Evolutionary conservation across 2,888 invertebrate genomes (phyloP), one percentile per base, ranked within the genome.

Genomic region (Stenodera caucasica): DNA sequence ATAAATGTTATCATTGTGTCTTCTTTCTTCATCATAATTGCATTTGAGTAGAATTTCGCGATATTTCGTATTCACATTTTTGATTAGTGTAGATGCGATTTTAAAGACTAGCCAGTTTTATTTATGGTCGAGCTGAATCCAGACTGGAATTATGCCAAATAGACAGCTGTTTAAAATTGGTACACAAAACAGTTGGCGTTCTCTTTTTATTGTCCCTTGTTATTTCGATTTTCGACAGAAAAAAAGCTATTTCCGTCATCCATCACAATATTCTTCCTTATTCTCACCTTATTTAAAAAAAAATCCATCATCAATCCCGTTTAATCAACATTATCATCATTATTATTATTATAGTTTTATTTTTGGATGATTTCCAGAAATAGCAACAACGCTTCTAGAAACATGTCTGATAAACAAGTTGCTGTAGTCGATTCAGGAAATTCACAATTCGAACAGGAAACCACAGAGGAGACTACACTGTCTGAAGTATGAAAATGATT

Each of bases 401-500:
- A 67, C 58, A 75, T 75, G 75, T 72, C 75, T 8, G 68, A 75
- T 57, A 74, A 69, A 58, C 77, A 72, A 70, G 72, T 63, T 35
- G 54, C 60, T n/a, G 35, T 63, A 14, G 65, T 60, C 60, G 70
- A 60, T 18, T 60, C 68, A 12, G 64, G 67, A 21, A 73, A 72
- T 29, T 65, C 68, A 51, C 72, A 78, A 66, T 74, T 76, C 49
- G 78, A 78, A 66, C 69, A 72, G 12, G 79, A 80, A 67, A 69
- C 72, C 45, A 72, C 72, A 32, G 77, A 77, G 65, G 77, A 79
- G 70, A 78, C 78, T 12, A 78, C 78, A 26, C 65, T 79, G 12
- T 74, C 78, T 53, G 78, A 80, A 72, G 80, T 78, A 69, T 65
- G 63, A 53, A 7, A 63, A 32, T 53, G 8, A 18, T 14, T 11